Evolutionary conservation across 2,888 invertebrate species (phyloP), one percentile per base, ranked within the genome.

Genomic region (Sphecodes monilicornis): DNA sequence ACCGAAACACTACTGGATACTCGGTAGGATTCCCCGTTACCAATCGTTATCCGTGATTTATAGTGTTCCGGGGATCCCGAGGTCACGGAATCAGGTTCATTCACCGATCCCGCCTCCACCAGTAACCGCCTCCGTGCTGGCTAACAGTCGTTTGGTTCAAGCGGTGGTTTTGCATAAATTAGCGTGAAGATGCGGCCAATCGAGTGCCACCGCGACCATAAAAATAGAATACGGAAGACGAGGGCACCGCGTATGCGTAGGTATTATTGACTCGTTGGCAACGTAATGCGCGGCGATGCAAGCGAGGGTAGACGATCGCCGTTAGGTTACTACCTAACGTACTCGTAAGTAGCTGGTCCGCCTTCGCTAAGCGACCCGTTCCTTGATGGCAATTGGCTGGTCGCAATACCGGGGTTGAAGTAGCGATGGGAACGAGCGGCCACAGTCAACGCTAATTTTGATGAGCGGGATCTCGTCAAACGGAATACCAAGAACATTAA

Each of bases 341-440:
- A 82, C 32, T 29, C 54, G 3, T 66, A 66, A 84, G 80, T 82
- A 74, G 72, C 74, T 36, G 54, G 79, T 69, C 70, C 76, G 73
- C 74, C 82, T 86, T 89, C 80, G 60, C 32, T 16, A 32, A 64
- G 79, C 43, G 46, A 68, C 50, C 70, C 57, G 69, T 57, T 76
- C 32, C 68, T 71, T 69, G 71, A 79, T 75, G 84, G 80, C 86
- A 86, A 89, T 90, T 87, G 90, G 85, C 79, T 76, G 72, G 84
- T 74, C 78, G 85, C 87, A 85, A 87, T 86, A 75, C 80, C 66
- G 32, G 29, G 82, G 41, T 36, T n/a, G 68, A 11, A 68, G 36
- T n/a, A 68, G 68, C 68, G 68, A 68, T 68, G 39, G 39, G n/a
- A 39, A n/a, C 68, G 68, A 68, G n/a, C 68, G n/a, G 68, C 0